Base-by-base conservation (phyloP, 2,797 vertebrate species). In the Spatula versicolor region DNA sequence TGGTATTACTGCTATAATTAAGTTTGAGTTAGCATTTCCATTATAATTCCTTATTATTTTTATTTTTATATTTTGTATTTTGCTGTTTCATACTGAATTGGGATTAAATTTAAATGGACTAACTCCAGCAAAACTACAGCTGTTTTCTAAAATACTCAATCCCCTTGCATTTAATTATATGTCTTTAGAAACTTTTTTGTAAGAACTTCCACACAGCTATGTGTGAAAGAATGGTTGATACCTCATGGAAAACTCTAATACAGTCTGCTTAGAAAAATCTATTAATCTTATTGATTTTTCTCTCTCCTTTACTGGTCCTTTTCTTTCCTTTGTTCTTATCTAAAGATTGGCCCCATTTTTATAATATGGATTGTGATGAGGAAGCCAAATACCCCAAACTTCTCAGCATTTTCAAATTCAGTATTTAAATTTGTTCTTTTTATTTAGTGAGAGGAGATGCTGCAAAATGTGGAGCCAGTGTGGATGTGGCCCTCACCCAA, bases 51-150 rank as follows among this genome's bases (percentile, higher is more conserved):
- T 43, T 55, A 71, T 52, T 89, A 16, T 93, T 94, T 93, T 87
- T 72, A 91, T 96, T 96, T 97, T 88, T 85, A 90, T 94, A 86
- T 76, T 96, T 96, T 95, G 84, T 77, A 60, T 96, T 96, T 96
- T 93, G 39, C 74, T 96, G 73, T 96, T 97, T 92, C 85, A 90
- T 64, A 88, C 37, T 94, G 86, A 88, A 94, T 91, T 64, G 88
- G 84, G 72, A 90, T 97, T 96, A 96, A 95, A 93, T 50, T 95
- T 95, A 95, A 97, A 91, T 97, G 74, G 71, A 93, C 96, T 94
- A 94, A 97, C 95, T 96, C 85, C 84, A 86, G 55, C 93, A 95
- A 96, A 96, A 43, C 2, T 52, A 20, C 23, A 91, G 26, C 20
- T 79, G 73, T 96, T 97, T 97, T 97, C 86, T 94, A 87, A 67